Percentiles rank a stretch among this genome's conserved stretches.
phyloP scores from a whole-genome alignment of 2,113 vertebrate genomes.

The Sylvilagus bachmani region DNA sequence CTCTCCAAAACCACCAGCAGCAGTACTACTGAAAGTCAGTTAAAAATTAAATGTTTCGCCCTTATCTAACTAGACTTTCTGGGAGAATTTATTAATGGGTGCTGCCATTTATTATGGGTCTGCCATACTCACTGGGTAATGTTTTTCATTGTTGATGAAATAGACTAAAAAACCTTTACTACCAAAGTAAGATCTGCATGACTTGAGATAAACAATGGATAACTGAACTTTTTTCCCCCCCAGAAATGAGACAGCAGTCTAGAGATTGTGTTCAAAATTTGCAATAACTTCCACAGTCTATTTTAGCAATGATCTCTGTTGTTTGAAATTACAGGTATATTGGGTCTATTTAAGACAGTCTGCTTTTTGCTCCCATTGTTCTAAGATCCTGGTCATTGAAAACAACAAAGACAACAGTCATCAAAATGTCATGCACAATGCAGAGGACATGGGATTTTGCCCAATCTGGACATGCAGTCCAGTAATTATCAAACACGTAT shows the following conservation, averaged over 20 bases:
- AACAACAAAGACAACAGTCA: not conserved
- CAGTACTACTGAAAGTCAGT: not conserved
- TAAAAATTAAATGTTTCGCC: not conserved
- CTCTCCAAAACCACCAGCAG: not conserved
- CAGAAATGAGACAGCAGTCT: not conserved
- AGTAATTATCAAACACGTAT: not conserved
- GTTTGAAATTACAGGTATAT: not conserved
- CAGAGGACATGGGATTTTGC: not conserved
- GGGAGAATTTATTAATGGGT: not conserved
- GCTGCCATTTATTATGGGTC: not conserved
- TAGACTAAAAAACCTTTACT: not conserved
- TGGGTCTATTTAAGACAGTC: not conserved
- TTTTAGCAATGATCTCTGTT: not conserved
- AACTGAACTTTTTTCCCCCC: not conserved
- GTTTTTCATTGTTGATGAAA: not conserved
- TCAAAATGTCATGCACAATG: not conserved
- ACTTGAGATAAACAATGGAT: not conserved
- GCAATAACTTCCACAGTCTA: not conserved
- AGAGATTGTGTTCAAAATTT: not conserved
- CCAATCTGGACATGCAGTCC: not conserved
- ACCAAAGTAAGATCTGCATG: not conserved
- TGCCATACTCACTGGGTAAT: not conserved
- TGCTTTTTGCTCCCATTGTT: not conserved
- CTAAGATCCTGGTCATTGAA: not conserved
- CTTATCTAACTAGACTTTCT: not conserved